Base-by-base conservation (phyloP, 37 sponge, comb jelly and placozoan species). In the Hexactinellida sp. region DNA sequence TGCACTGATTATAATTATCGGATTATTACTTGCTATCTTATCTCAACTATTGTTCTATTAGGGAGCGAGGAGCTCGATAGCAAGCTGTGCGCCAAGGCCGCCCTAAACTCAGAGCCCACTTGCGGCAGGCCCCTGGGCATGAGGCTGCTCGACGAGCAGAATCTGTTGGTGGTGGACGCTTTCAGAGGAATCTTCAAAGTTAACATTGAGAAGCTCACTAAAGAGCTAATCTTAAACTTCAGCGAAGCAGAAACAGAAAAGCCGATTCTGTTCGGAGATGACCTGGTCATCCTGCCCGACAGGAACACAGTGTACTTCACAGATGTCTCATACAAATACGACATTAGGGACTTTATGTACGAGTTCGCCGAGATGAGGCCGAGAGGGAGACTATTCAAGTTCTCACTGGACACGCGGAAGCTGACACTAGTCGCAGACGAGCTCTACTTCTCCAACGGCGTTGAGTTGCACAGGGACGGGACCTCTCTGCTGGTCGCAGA, bases 301-400 rank as follows among this genome's bases (percentile, higher is more conserved):
- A 63, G 13, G 5, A 63, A 63, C 32, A 63, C 76, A 3, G 30
- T 63, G 3, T 63, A 32, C 34, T 63, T 63, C 76, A 63, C 76
- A n/a, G 76, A 63, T 28, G 76, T n/a, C 5, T 63, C 76, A 5
- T 10, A 63, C 30, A n/a, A 63, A 23, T 7, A 63, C 34, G 34
- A n/a, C 3, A 21, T 63, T 7, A 10, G 34, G 13, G 76, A 63
- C 13, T 63, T 63, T 23, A 21, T 63, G 76, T 63, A 63, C 76
- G 76, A 10, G 76, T 10, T 63, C 21, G 25, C 76, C 3, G 76
- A 63, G 76, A 5, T 63, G 76, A 63, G 76, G 5, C 76, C 76
- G 34, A 63, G 76, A 63, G 76, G 76, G 76, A 63, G 76, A 63
- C 13, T 63, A 28, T 63, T 63, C 76, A 63, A 63, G 13, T 63